Evolutionary conservation across 2,113 vertebrate species (phyloP).

Genomic region (Athene cunicularia): DNA sequence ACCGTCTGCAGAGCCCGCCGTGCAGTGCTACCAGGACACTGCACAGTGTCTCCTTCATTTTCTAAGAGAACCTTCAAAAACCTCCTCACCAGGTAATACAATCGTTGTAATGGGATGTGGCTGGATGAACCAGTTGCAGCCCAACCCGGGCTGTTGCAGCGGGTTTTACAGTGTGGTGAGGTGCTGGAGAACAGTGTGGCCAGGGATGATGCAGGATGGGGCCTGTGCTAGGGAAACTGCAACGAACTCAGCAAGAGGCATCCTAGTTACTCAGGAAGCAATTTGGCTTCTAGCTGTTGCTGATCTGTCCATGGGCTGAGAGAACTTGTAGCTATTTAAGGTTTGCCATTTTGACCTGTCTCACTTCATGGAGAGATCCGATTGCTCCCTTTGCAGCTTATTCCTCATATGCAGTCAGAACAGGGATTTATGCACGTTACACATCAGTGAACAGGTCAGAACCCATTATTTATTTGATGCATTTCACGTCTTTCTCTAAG

Average conservation of each 20-base stretch:
- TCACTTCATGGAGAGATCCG: background rate
- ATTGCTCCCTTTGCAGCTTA: background rate
- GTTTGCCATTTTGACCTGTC: background rate
- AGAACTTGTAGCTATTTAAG: background rate
- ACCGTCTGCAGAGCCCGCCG: background rate
- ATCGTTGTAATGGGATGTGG: accelerated
- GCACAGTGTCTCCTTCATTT: background rate
- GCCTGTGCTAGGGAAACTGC: background rate
- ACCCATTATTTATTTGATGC: background rate
- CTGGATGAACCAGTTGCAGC: background rate
- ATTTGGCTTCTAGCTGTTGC: background rate
- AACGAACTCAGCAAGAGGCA: background rate
- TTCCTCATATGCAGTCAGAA: background rate
- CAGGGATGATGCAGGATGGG: background rate
- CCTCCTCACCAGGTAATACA: background rate
- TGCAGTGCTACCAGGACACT: background rate
- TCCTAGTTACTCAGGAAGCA: background rate
- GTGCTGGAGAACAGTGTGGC: background rate
- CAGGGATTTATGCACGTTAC: background rate
- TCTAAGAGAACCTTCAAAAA: background rate
- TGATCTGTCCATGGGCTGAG: background rate
- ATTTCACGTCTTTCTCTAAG: background rate
- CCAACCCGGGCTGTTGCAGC: background rate
- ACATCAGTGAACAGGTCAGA: background rate
- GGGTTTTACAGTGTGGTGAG: background rate